Percentiles rank a stretch among this genome's conserved stretches.
Conservation (phyloP, 2,113 vertebrate genomes). For the Leuciscus idus region DNA sequence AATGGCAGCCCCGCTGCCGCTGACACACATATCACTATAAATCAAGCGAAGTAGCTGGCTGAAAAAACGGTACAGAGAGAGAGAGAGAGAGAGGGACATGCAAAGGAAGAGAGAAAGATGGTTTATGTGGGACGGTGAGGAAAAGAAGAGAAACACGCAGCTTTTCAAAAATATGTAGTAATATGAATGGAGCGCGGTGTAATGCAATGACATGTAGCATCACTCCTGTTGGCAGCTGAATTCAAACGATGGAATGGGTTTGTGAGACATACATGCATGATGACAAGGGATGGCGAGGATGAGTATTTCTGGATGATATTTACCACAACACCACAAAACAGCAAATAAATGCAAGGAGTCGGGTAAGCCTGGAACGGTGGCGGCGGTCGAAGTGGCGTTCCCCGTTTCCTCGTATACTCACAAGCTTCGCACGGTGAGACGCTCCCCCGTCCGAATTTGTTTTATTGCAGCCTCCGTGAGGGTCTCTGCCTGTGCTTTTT, state of each 20-base stretch:
- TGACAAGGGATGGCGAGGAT: conserved; percentile 82
- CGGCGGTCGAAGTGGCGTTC: conserved; percentile 74
- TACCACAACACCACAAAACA: conserved; percentile 93
- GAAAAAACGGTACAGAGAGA: conserved; percentile 66
- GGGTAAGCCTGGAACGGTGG: conserved; percentile 82
- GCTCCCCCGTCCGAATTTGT: conserved; percentile 88
- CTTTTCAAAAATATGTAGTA: conserved; percentile 77
- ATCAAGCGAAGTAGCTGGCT: conserved; percentile 83
- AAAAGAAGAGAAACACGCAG: conserved; percentile 39
- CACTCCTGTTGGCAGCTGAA: conserved; percentile 50
- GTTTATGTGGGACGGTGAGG: conserved; percentile 56
- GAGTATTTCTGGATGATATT: conserved; percentile 89
- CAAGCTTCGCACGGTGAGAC: conserved; percentile 93
- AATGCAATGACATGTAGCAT: conserved; percentile 72
- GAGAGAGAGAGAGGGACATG: conserved; percentile 64
- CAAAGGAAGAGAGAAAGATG: conserved; percentile 65
- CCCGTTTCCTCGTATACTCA: conserved; percentile 89
- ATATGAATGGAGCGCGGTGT: conserved; percentile 74
- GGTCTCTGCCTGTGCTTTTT: conserved; percentile 73
- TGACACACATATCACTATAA: conserved; percentile 97
- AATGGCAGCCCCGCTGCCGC: conserved; percentile 87
- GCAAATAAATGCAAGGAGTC: conserved; percentile 93
- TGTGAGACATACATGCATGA: conserved; percentile 72
- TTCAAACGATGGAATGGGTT: conserved; percentile 60
- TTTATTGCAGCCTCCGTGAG: conserved; percentile 90